Percentiles rank a stretch among this genome's conserved stretches.
Conservation (phyloP, 2,888 invertebrate species). For the Cylloceria caligata region DNA sequence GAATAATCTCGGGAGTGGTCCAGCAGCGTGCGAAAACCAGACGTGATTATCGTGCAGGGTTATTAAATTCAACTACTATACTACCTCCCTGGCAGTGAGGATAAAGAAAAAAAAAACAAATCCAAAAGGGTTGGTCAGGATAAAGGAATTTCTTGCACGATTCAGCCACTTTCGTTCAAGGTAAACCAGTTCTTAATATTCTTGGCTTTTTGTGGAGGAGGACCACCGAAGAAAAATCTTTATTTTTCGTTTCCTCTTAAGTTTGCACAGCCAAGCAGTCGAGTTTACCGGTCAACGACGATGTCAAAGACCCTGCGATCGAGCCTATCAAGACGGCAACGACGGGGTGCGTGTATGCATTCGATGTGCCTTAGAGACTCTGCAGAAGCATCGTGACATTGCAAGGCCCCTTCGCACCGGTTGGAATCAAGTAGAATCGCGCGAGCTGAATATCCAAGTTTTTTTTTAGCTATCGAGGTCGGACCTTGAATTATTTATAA, state of each 20-base stretch:
- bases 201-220: slow-evolving; percentile 11
- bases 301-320: slow-evolving; percentile 68
- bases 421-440: slow-evolving; percentile 37
- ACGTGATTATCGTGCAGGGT: slow-evolving; percentile 10
- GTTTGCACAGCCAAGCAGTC: slow-evolving; percentile 19
- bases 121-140: slow-evolving; percentile 22
- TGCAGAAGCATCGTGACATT: slow-evolving; percentile 65
- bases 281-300: slow-evolving; percentile 41
- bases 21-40: slow-evolving; percentile 23
- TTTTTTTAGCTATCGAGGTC: slow-evolving; percentile 49
- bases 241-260: slow-evolving; percentile 22
- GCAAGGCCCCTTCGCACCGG: slow-evolving; percentile 67
- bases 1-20: background rate
- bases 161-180: slow-evolving; percentile 18
- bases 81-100: slow-evolving; percentile 15
- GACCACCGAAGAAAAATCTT: slow-evolving; percentile 7
- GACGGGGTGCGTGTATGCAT: slow-evolving; percentile 34
- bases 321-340: slow-evolving; percentile 1
- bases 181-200: slow-evolving; percentile 36
- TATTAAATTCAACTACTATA: slow-evolving; percentile 56
- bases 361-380: slow-evolving; percentile 15
- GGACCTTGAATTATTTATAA: slow-evolving; percentile 73
- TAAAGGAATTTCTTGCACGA: slow-evolving; percentile 17
- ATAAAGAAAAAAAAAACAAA: slow-evolving; percentile 24
- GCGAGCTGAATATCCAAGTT: slow-evolving; percentile 68